phyloP scores from a whole-genome alignment of 2,888 invertebrate genomes.

The Noctuana brunneofusca region DNA sequence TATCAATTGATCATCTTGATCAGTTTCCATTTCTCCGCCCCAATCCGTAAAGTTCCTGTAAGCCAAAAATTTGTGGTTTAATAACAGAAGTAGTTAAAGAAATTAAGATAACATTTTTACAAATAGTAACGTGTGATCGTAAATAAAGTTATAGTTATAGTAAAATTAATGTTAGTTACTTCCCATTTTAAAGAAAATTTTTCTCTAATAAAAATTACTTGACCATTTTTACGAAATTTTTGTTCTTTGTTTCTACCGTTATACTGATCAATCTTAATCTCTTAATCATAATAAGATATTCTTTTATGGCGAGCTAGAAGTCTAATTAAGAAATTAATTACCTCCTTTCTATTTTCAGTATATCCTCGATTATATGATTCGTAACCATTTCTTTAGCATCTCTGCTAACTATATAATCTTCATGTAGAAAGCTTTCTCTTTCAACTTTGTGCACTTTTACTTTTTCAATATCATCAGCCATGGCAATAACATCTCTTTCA shows the following conservation, averaged over 20 bases:
- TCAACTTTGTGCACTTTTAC: slow-evolving; percentile 53
- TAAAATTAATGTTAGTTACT: too few species aligned
- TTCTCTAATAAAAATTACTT: too few species aligned
- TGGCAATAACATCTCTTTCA: slow-evolving; percentile 58
- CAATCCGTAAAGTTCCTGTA: slow-evolving; percentile 2
- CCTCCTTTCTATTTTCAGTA: slow-evolving; percentile 35
- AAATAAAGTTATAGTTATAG: too few species aligned
- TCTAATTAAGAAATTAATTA: neutral
- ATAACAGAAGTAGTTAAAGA: too few species aligned
- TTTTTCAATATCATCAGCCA: slow-evolving; percentile 59
- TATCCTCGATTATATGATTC: slow-evolving; percentile 52
- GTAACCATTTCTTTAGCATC: slow-evolving; percentile 63
- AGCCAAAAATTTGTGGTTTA: neutral
- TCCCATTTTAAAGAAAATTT: too few species aligned
- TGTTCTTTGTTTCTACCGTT: too few species aligned
- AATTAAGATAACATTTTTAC: too few species aligned
- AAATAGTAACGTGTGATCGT: too few species aligned
- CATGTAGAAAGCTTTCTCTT: slow-evolving; percentile 54
- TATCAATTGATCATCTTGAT: neutral
- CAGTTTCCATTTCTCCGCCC: neutral
- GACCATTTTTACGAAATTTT: too few species aligned
- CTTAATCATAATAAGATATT: neutral
- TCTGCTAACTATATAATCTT: slow-evolving; percentile 51
- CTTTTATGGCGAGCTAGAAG: too few species aligned
- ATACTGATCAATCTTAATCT: too few species aligned